Conservation (phyloP, 2,113 vertebrate species). For the Petromus typicus region DNA sequence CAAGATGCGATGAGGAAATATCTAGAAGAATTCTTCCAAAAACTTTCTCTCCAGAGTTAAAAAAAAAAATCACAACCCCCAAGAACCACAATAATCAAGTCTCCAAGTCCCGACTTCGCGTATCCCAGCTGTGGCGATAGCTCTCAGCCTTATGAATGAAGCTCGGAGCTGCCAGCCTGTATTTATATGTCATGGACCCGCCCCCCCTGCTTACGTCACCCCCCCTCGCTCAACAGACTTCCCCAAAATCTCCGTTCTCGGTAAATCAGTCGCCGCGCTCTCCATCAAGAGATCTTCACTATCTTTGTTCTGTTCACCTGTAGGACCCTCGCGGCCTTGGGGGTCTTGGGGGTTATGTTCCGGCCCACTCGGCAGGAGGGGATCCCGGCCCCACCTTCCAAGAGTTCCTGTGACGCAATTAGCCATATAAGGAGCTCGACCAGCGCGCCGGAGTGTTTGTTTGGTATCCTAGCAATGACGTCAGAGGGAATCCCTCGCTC, state of each 20-base stretch:
- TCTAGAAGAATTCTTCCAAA: slow-evolving; percentile 68
- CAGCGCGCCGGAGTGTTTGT: slow-evolving; percentile 92
- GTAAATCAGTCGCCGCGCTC: neutral
- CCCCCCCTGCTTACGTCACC: slow-evolving; percentile 84
- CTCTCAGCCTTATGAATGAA: slow-evolving; percentile 95
- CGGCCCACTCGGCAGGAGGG: slow-evolving; percentile 67
- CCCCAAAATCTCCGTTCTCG: slow-evolving; percentile 1
- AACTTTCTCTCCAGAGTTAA: slow-evolving; percentile 72
- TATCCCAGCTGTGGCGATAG: slow-evolving; percentile 79
- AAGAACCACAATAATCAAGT: slow-evolving; percentile 69
- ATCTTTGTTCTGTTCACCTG: neutral
- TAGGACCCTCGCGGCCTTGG: neutral
- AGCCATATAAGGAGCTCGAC: slow-evolving; percentile 96
- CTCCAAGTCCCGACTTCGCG: slow-evolving; percentile 68
- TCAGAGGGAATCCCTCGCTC: slow-evolving; percentile 98
- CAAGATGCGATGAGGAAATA: slow-evolving; percentile 63
- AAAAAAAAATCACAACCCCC: slow-evolving; percentile 46
- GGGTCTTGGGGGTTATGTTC: slow-evolving; percentile 53
- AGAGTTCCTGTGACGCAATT: slow-evolving; percentile 99
- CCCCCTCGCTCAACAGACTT: neutral
- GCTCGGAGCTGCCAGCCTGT: slow-evolving; percentile 78
- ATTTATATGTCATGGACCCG: slow-evolving; percentile 83
- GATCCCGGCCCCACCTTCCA: slow-evolving; percentile 87
- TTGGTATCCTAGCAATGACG: slow-evolving; percentile 99
- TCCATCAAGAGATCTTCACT: neutral